These are phyloP conservation scores for Caenorhabditis panamensis DNA, from an alignment of 2,888 invertebrate species.

Conservation along the genomic window DNA sequence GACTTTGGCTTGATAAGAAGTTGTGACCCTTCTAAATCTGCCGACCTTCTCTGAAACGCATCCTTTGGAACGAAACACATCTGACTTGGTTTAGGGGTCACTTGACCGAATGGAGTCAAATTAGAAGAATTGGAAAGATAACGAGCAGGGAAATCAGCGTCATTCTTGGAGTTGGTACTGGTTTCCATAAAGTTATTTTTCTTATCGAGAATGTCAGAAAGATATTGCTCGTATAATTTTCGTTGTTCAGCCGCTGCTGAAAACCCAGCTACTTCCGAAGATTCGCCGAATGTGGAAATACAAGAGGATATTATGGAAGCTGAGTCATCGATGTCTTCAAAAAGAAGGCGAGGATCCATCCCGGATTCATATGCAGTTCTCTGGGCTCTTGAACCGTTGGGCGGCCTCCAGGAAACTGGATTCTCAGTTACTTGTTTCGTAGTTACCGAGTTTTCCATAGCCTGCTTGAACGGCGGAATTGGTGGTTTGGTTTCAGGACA, in stretches of 20 bases:
- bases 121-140: background rate
- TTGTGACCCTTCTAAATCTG: constrained; percentile 64
- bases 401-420: background rate
- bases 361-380: constrained; percentile 18
- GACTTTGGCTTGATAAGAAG: constrained; percentile 64
- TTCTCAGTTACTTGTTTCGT: background rate
- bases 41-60: constrained; percentile 13
- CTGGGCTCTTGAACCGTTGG: constrained; percentile 14
- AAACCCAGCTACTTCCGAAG: constrained; percentile 53
- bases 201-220: background rate
- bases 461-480: constrained; percentile 10
- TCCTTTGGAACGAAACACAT: no score
- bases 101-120: background rate
- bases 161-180: no score
- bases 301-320: constrained; percentile 59
- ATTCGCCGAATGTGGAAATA: constrained; percentile 57
- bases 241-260: constrained; percentile 40
- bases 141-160: background rate
- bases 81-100: background rate
- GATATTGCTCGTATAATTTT: constrained; percentile 37
- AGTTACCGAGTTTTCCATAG: background rate
- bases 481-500: constrained; percentile 26
- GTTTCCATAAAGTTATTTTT: background rate
- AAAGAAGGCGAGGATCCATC: constrained; percentile 22
- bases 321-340: constrained; percentile 49